Evolutionary conservation across 2,113 vertebrate genomes (phyloP).

Genomic region (Lota lota): DNA sequence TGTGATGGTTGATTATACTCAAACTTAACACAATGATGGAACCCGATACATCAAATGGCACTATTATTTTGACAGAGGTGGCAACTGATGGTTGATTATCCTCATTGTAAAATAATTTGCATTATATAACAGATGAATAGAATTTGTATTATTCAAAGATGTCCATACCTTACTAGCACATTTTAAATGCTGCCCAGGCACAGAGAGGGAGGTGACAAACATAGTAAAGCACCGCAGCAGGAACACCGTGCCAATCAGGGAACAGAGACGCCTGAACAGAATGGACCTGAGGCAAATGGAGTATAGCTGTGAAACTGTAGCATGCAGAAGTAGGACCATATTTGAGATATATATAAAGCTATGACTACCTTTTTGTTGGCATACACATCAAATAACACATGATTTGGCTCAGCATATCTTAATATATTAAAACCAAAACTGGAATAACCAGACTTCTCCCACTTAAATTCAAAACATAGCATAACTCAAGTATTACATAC

Average conservation of each 20-base stretch:
- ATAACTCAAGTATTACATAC: too few relatives aligned
- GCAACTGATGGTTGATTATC: too few relatives aligned
- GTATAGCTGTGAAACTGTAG: not conserved
- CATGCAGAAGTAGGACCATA: too few relatives aligned
- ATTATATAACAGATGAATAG: too few relatives aligned
- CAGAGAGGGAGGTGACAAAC: slow-evolving; percentile 97
- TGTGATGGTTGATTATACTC: too few relatives aligned
- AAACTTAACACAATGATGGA: too few relatives aligned
- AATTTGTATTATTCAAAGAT: too few relatives aligned
- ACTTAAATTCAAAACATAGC: too few relatives aligned
- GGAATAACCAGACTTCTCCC: too few relatives aligned
- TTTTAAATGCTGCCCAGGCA: slow-evolving; percentile 92
- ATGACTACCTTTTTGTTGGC: not conserved
- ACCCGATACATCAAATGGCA: too few relatives aligned
- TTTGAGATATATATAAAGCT: not conserved
- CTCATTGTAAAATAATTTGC: too few relatives aligned
- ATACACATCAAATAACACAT: not conserved
- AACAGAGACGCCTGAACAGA: slow-evolving; percentile 88
- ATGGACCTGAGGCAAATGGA: slow-evolving; percentile 80
- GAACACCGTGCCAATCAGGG: slow-evolving; percentile 95
- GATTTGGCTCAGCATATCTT: not conserved
- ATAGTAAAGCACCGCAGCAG: slow-evolving; percentile 93
- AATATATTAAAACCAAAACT: not conserved
- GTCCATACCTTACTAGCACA: slow-evolving; percentile 88
- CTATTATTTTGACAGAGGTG: too few relatives aligned